These are phyloP conservation scores for Tinamus major DNA, from an alignment of 2,797 vertebrate species.

Conservation along the genomic window DNA sequence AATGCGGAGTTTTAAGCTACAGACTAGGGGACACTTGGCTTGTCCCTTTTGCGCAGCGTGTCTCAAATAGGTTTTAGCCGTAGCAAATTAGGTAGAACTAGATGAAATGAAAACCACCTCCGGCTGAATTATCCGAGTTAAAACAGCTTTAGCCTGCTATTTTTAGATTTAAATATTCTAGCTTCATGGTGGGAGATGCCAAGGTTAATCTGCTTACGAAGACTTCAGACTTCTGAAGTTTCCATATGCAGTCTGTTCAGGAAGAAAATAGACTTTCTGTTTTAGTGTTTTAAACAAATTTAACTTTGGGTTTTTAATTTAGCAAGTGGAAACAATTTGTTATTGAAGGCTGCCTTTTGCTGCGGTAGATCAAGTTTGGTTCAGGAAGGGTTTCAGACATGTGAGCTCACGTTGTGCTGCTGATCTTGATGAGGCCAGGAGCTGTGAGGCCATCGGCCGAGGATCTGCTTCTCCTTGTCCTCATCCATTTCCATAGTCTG, in stretches of 20 bases:
- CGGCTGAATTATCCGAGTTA: conserved; percentile 62
- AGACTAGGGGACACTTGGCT: conserved; percentile 18
- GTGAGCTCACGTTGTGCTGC: rapidly evolving
- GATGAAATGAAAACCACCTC: conserved; percentile 67
- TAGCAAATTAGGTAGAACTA: conserved; percentile 59
- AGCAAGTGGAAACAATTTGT: neutral
- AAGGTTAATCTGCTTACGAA: conserved; percentile 66
- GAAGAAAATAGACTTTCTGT: conserved; percentile 19
- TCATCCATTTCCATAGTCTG: neutral
- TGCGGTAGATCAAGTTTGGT: neutral
- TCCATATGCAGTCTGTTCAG: conserved; percentile 28
- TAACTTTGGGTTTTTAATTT: conserved; percentile 21
- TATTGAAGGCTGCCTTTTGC: neutral
- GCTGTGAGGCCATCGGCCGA: neutral
- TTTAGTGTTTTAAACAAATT: conserved; percentile 9
- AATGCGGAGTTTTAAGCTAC: neutral
- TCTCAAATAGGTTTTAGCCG: conserved; percentile 61
- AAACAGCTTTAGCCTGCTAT: conserved; percentile 68
- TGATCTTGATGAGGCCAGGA: neutral
- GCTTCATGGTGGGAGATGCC: conserved; percentile 59
- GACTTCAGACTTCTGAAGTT: conserved; percentile 53
- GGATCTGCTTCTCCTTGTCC: neutral
- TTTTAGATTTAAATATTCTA: conserved; percentile 71
- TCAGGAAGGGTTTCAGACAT: neutral
- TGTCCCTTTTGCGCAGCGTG: conserved; percentile 50